A percentile compares a stretch with the other conserved stretches of the same genome.
Evolutionary conservation across 2,113 vertebrate genomes (phyloP).

Genomic region (Parus major): DNA sequence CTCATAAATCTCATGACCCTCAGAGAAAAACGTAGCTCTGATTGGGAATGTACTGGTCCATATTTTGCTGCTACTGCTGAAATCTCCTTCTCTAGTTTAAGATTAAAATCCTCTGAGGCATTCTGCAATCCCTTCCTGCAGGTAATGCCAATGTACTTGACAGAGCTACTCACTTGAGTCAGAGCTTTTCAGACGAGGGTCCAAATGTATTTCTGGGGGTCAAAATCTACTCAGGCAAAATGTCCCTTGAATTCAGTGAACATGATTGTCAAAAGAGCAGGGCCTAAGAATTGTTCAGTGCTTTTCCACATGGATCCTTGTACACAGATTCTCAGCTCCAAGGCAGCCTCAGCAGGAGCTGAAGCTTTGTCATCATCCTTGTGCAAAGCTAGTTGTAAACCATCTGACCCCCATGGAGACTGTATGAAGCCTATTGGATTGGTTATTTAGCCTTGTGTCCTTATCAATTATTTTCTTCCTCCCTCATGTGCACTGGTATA

Average conservation of each 20-base stretch:
- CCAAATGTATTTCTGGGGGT: neutral
- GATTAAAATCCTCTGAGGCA: neutral
- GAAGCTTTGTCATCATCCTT: neutral
- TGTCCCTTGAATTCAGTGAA: slow-evolving; percentile 8
- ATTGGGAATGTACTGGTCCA: slow-evolving; percentile 19
- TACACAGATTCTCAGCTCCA: neutral
- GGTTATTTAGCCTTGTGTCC: neutral
- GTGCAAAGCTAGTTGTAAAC: neutral
- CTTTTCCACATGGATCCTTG: neutral
- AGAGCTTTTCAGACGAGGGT: neutral
- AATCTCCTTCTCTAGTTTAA: neutral
- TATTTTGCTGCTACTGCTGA: slow-evolving; percentile 52
- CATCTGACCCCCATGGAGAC: neutral
- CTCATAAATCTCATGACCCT: neutral
- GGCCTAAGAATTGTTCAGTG: neutral
- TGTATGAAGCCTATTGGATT: neutral
- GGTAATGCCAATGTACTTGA: slow-evolving; percentile 11
- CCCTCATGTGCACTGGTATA: slow-evolving; percentile 6
- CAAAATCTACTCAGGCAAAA: slow-evolving; percentile 45
- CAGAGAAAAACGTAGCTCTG: slow-evolving; percentile 17
- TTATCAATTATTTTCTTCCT: slow-evolving; percentile 1
- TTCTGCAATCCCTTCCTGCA: neutral
- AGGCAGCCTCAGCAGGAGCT: neutral
- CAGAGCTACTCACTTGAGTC: neutral
- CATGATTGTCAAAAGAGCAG: neutral